A percentile compares a stretch with the other conserved stretches of the same genome.
Conservation (phyloP, 1,140 invertebrate species). For the Aphaenogaster floridana region DNA sequence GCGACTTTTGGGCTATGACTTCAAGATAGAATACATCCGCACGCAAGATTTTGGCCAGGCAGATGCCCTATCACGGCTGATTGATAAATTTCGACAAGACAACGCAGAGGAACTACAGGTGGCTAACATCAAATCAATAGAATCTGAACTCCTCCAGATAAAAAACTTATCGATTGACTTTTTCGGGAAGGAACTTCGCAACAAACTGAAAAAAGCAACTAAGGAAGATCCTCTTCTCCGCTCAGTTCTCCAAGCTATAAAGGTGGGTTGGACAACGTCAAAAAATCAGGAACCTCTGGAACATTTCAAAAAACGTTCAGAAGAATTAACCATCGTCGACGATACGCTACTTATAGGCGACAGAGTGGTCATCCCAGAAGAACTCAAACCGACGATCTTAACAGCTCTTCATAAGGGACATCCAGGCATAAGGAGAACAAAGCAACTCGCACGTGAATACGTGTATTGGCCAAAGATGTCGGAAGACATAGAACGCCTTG, state of each 20-base stretch:
- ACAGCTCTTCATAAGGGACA: constrained; percentile 85
- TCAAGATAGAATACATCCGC: neutral
- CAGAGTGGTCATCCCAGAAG: constrained; percentile 81
- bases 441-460: constrained; percentile 85
- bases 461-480: constrained; percentile 87
- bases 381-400: constrained; percentile 79
- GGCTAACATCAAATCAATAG: neutral
- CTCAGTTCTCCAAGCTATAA: neutral
- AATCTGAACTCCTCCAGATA: neutral
- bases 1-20: neutral
- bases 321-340: neutral
- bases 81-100: neutral
- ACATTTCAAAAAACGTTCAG: constrained; percentile 4
- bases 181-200: neutral
- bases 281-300: neutral
- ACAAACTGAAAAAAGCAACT: neutral
- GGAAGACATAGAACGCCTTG: constrained; percentile 82
- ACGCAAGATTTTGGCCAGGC: constrained; percentile 15
- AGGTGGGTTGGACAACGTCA: neutral
- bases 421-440: constrained; percentile 87
- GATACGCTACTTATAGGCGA: constrained; percentile 17
- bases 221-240: neutral
- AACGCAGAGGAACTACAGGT: constrained; percentile 10
- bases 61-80: neutral
- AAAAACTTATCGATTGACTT: constrained; percentile 14